Percentiles rank a stretch among this genome's conserved stretches.
These are phyloP conservation scores for Brassicogethes aeneus DNA, from an alignment of 2,888 invertebrate genomes.

Conservation along the genomic window DNA sequence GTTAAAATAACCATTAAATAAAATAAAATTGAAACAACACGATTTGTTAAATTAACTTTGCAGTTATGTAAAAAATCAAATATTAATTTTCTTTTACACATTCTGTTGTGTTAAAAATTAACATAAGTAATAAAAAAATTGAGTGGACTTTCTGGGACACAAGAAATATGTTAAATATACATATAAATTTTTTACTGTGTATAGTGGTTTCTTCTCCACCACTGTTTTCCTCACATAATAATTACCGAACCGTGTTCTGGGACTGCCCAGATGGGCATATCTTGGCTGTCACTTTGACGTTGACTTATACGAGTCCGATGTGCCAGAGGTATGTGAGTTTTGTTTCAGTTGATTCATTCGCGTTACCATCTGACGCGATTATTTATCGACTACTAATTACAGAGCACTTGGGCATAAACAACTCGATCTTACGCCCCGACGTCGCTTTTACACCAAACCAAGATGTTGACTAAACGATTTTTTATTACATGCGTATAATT, in stretches of 20 bases:
- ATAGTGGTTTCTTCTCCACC: not conserved
- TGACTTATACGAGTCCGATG: not conserved
- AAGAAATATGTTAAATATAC: too few relatives aligned
- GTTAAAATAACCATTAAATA: too few relatives aligned
- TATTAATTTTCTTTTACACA: too few relatives aligned
- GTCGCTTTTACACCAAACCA: constrained; percentile 20
- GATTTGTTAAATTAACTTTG: too few relatives aligned
- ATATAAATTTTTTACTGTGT: too few relatives aligned
- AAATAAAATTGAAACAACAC: too few relatives aligned
- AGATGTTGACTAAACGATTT: too few relatives aligned
- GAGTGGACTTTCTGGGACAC: too few relatives aligned
- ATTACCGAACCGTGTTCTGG: not conserved
- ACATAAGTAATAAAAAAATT: too few relatives aligned
- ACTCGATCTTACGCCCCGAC: constrained; percentile 25
- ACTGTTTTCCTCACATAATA: not conserved
- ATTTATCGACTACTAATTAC: constrained; percentile 32
- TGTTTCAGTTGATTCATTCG: constrained; percentile 26
- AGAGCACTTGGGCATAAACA: constrained; percentile 29
- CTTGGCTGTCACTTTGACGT: not conserved
- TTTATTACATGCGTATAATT: too few relatives aligned
- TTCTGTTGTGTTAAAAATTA: too few relatives aligned
- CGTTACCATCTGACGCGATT: constrained; percentile 26
- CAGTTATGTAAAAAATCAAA: too few relatives aligned
- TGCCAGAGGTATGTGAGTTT: not conserved
- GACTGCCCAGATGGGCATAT: not conserved